Percentiles rank a stretch among this genome's conserved stretches.
Conservation (phyloP, 2,888 invertebrate genomes). For the Drosophila affinis region DNA sequence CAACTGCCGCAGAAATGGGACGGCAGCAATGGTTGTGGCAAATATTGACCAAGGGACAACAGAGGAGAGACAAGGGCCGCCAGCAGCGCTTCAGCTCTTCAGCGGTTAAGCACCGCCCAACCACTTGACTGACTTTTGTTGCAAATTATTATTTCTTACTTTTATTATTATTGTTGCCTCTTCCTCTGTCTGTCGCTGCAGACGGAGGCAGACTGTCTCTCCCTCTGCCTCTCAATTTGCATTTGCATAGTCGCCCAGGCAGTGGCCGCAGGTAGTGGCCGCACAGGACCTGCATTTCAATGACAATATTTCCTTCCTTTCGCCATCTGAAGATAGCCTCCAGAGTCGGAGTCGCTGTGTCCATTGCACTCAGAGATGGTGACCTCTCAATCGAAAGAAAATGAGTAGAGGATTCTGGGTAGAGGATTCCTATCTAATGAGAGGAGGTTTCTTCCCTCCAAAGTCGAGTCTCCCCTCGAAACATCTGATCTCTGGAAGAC, state of each 20-base stretch:
- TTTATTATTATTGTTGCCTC: conserved; percentile 34
- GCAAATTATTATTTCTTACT: conserved; percentile 66
- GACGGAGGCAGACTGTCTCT: too few species aligned
- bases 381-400: not conserved
- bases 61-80: conserved; percentile 20
- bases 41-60: conserved; percentile 64
- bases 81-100: conserved; percentile 1
- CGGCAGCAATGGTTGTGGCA: conserved; percentile 34
- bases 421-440: too few species aligned
- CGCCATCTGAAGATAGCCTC: conserved; percentile 19
- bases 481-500: too few species aligned
- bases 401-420: too few species aligned
- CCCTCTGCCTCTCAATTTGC: conserved; percentile 55
- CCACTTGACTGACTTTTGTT: conserved; percentile 76
- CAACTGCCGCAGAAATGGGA: conserved; percentile 8
- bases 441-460: too few species aligned
- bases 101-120: conserved; percentile 49
- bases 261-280: conserved; percentile 3
- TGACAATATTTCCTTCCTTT: conserved; percentile 62
- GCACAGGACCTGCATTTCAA: conserved; percentile 74
- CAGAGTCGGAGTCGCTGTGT: conserved; percentile 25
- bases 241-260: conserved; percentile 66
- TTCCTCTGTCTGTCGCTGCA: conserved; percentile 9
- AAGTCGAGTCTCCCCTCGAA: too few species aligned
- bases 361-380: conserved; percentile 52